Evolutionary conservation across 2,888 invertebrate species (phyloP).

Genomic region (Cylindroiulus punctatus): DNA sequence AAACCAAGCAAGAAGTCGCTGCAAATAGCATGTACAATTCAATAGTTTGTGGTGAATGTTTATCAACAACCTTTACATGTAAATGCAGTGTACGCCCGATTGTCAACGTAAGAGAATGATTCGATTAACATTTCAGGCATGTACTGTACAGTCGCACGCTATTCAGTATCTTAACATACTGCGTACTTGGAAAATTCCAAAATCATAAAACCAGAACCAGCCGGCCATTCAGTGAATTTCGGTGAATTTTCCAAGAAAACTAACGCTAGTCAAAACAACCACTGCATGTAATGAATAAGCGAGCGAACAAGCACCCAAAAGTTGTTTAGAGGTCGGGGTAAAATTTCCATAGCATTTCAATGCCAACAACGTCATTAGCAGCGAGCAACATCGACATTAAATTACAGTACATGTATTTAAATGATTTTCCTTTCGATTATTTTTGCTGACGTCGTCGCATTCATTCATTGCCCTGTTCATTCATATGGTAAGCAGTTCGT

Average conservation of each 20-base stretch:
- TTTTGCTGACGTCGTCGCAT: neutral
- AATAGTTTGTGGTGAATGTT: too few species aligned
- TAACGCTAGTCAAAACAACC: neutral
- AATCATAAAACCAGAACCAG: too few species aligned
- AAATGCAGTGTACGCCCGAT: too few species aligned
- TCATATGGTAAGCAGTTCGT: slow-evolving; percentile 9
- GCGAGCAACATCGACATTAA: neutral
- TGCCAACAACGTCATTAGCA: neutral
- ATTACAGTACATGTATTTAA: neutral
- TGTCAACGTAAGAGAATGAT: too few species aligned
- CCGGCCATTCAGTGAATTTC: neutral
- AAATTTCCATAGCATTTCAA: neutral
- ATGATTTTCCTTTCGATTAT: neutral
- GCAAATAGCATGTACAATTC: too few species aligned
- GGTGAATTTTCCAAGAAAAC: neutral
- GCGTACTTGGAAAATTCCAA: too few species aligned
- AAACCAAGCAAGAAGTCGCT: too few species aligned
- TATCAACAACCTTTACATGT: too few species aligned
- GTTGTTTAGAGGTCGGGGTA: neutral
- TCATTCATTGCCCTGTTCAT: neutral
- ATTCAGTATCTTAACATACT: too few species aligned
- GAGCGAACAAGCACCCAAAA: neutral
- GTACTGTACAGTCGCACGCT: too few species aligned
- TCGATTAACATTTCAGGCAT: too few species aligned
- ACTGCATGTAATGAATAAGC: too few species aligned